Evolutionary conservation across 2,888 invertebrate species (phyloP).

Genomic region (Ceraclea dissimilis): DNA sequence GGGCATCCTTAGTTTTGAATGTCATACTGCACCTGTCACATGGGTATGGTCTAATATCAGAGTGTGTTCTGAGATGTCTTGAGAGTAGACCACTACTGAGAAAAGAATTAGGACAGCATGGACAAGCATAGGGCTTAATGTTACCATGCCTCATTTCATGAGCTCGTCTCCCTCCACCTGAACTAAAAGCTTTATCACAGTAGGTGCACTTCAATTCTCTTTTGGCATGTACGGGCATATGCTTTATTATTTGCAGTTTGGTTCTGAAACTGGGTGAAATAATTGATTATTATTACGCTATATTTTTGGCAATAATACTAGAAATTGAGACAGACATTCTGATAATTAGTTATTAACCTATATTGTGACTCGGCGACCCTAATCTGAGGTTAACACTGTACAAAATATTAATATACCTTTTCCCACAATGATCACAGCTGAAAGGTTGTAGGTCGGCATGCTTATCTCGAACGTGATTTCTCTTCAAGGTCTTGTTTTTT

Average conservation of each 20-base stretch:
- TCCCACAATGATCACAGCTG: conserved; percentile 12
- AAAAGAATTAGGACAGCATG: conserved; percentile 6
- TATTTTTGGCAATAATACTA: not conserved
- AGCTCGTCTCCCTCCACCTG: not conserved
- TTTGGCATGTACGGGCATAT: conserved; percentile 14
- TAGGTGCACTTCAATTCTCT: conserved; percentile 2
- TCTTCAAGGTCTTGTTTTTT: conserved; percentile 4
- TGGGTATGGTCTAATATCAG: not conserved
- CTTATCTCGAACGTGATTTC: conserved; percentile 2
- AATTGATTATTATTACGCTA: too few species aligned
- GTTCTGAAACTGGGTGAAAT: conserved; percentile 11
- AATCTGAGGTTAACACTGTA: too few species aligned
- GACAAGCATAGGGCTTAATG: conserved; percentile 5
- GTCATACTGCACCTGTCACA: conserved; percentile 5
- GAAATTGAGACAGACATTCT: too few species aligned
- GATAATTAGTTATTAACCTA: too few species aligned
- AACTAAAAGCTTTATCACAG: conserved; percentile 11
- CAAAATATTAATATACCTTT: too few species aligned
- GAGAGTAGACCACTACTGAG: conserved; percentile 5
- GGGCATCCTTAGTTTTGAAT: conserved; percentile 13
- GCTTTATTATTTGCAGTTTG: conserved; percentile 15
- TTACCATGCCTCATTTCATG: conserved; percentile 14
- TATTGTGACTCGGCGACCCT: too few species aligned
- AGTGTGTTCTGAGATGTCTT: conserved; percentile 10
- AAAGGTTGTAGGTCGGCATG: conserved; percentile 12